A percentile compares a stretch with the other conserved stretches of the same genome.
Conservation (phyloP, 2,113 vertebrate genomes). For the Leucopsar rothschildi region DNA sequence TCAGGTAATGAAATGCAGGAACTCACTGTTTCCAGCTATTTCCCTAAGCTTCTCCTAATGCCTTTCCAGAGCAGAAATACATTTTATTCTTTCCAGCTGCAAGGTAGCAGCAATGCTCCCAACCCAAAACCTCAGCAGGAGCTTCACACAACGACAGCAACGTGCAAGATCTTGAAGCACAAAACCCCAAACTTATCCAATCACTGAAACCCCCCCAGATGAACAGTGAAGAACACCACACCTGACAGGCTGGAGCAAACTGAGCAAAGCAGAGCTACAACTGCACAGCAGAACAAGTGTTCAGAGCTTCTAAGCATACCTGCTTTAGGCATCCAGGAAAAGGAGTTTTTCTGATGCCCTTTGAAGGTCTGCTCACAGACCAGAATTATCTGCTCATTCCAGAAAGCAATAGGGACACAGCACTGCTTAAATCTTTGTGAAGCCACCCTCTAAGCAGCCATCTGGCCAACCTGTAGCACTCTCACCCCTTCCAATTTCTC, state of each 20-base stretch:
- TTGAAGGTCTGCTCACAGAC: neutral
- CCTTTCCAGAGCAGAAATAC: neutral
- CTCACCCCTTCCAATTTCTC: neutral
- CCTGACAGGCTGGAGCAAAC: neutral
- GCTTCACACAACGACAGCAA: neutral
- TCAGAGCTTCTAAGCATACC: neutral
- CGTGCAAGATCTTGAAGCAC: neutral
- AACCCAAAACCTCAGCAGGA: neutral
- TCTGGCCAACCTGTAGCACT: neutral
- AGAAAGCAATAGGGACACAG: neutral
- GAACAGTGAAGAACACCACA: neutral
- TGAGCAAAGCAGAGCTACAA: neutral
- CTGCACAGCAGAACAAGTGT: neutral
- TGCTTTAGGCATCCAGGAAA: neutral
- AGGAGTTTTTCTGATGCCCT: neutral
- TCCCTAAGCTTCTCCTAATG: neutral
- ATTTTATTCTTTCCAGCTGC: neutral
- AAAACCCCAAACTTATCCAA: neutral
- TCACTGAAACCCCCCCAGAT: neutral
- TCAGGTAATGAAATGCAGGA: neutral
- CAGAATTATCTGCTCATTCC: neutral
- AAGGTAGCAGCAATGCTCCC: neutral
- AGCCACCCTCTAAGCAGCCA: neutral
- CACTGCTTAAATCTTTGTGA: neutral
- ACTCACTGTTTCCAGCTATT: neutral